A percentile compares a stretch with the other conserved stretches of the same genome.
These are phyloP conservation scores for Nomada ruficornis DNA, from an alignment of 2,888 invertebrate species.

Conservation along the genomic window DNA sequence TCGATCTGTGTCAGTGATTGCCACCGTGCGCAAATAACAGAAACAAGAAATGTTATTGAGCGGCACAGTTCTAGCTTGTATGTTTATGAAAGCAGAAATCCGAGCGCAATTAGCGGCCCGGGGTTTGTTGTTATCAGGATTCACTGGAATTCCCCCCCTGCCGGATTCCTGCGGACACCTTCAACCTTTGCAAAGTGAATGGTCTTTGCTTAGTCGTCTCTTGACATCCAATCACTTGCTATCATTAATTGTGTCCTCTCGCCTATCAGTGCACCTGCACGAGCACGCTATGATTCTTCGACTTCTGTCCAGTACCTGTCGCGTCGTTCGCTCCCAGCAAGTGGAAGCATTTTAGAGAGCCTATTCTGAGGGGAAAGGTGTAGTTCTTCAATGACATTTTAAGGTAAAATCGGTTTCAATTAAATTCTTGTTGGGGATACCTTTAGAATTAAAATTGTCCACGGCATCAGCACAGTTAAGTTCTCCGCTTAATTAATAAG, in stretches of 20 bases:
- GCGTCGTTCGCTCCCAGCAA: too few species aligned
- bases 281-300: not conserved
- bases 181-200: conserved; percentile 25
- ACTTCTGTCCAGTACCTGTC: not conserved
- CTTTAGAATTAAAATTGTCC: too few species aligned
- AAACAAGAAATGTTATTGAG: too few species aligned
- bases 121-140: conserved; percentile 9
- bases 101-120: too few species aligned
- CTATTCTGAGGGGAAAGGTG: too few species aligned
- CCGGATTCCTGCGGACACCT: not conserved
- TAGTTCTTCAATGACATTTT: not conserved
- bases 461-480: too few species aligned
- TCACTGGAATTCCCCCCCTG: conserved; percentile 2
- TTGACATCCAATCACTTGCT: conserved; percentile 15
- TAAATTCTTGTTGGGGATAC: too few species aligned
- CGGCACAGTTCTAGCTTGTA: too few species aligned
- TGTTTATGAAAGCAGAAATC: not conserved
- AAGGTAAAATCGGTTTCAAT: not conserved
- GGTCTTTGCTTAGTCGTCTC: conserved; percentile 10
- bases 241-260: not conserved
- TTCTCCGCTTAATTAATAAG: too few species aligned
- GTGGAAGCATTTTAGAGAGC: too few species aligned
- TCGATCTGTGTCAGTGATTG: too few species aligned
- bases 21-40: too few species aligned
- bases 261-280: not conserved